Base-by-base conservation (phyloP, 2,888 invertebrate species). In the Balanococcus diminutus region DNA sequence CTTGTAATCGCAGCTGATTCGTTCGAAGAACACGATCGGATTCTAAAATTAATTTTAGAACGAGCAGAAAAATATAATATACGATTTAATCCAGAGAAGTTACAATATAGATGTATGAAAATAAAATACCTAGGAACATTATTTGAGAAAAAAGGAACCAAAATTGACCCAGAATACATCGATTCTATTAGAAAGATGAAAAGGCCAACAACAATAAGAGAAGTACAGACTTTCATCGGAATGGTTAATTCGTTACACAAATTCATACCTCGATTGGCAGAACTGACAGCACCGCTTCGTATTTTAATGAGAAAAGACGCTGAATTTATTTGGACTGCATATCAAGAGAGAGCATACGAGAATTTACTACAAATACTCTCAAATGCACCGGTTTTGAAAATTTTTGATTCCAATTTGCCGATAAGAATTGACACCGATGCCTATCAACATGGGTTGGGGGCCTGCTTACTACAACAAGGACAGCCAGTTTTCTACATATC, bases 231-330 rank as follows among this genome's bases (percentile, higher is more conserved):
- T 87, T 9, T 86, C 86, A 51, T 85, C 86, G 89, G 89, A 8
- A 82, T 89, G 56, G 87, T 88, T 3, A 89, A 88, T 25, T 89
- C 89, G 88, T 86, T 89, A 5, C 81, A 87, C 36, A 88, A 88
- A 87, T 89, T 88, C 87, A 87, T 89, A 32, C 87, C 87, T 61
- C 88, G 88, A 84, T 87, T 88, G n/a, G 88, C 89, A 22, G 86
- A 87, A 5, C 56, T 87, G 67, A 88, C 88, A 61, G 82, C 87
- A 75, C 87, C 88, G 2, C 84, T 89, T 22, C 87, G 88, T 86
- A 79, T 87, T 32, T 84, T 89, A 67, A 46, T 88, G 16, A 87
- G 87, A 86, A 88, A 86, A 87, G 88, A 25, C 28, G 14, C 0
- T 56, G 28, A 8, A 88, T 87, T 51, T 28, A 83, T 28, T 5